A percentile compares a stretch with the other conserved stretches of the same genome.
These are phyloP conservation scores for Harpagifer antarcticus DNA, from an alignment of 2,797 vertebrate species.

Conservation along the genomic window DNA sequence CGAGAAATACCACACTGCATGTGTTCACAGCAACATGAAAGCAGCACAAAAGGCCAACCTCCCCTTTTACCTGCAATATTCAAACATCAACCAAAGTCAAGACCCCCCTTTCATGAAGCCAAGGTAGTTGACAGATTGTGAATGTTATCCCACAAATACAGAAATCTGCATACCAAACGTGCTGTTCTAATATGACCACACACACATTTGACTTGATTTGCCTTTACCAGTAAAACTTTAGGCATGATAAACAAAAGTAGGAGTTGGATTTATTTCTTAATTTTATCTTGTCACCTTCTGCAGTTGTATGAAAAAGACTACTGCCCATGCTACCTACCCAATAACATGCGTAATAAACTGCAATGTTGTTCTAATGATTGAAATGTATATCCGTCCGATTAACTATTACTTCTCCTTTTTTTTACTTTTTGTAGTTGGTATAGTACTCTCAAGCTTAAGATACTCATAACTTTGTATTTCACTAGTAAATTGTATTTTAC, in stretches of 20 bases:
- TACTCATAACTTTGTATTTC: neutral
- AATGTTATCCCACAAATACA: neutral
- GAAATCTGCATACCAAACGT: neutral
- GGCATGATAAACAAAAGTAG: neutral
- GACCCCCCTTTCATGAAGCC: neutral
- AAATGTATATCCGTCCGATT: neutral
- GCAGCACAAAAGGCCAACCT: neutral
- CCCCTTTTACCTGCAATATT: neutral
- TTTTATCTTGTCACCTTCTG: neutral
- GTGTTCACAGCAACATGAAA: neutral
- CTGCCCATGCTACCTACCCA: neutral
- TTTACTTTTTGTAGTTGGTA: neutral
- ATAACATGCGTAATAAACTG: neutral
- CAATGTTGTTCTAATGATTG: neutral
- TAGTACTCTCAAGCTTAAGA: neutral
- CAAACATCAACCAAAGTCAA: neutral
- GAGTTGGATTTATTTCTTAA: too few relatives aligned
- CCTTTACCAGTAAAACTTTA: neutral
- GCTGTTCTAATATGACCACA: neutral
- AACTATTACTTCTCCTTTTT: neutral
- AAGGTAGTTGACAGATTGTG: neutral
- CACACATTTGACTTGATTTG: neutral
- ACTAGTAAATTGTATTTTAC: too few relatives aligned
- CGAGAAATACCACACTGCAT: neutral
- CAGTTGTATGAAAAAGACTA: neutral